A percentile compares a stretch with the other conserved stretches of the same genome.
Evolutionary conservation across 2,797 vertebrate genomes (phyloP).

Genomic region (Knipowitschia caucasica): DNA sequence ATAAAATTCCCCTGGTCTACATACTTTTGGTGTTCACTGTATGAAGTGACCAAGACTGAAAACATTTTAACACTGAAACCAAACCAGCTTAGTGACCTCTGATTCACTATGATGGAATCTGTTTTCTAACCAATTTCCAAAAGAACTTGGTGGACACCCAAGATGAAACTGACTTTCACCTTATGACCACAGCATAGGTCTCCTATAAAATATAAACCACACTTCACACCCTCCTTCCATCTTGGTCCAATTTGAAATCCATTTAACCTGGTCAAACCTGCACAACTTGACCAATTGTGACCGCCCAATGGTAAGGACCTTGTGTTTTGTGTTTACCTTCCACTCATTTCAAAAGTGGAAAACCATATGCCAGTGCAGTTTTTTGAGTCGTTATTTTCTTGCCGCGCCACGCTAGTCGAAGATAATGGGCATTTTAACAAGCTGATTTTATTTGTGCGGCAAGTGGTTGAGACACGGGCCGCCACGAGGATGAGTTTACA

Average conservation of each 20-base stretch:
- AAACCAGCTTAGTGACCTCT: constrained; percentile 52
- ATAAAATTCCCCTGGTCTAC: no score
- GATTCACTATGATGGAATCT: constrained; percentile 75
- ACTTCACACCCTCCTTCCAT: background rate
- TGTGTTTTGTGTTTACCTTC: constrained; percentile 36
- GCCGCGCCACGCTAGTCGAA: constrained; percentile 8
- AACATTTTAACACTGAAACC: constrained; percentile 52
- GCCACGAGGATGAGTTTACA: constrained; percentile 57
- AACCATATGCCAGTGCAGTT: constrained; percentile 50
- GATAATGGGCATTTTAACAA: constrained; percentile 48
- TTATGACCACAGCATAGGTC: background rate
- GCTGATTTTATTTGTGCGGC: constrained; percentile 43
- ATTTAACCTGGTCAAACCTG: constrained; percentile 46
- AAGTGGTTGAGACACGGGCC: constrained; percentile 40
- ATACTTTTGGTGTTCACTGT: no score
- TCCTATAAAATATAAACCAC: background rate
- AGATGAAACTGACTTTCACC: constrained; percentile 54
- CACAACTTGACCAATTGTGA: constrained; percentile 47
- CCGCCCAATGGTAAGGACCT: constrained; percentile 25
- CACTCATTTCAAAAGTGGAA: constrained; percentile 38
- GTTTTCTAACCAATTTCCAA: constrained; percentile 59
- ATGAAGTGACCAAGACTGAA: constrained; percentile 48
- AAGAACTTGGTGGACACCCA: constrained; percentile 38
- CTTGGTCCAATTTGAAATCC: constrained; percentile 30
- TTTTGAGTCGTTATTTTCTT: constrained; percentile 34